Percentiles rank a stretch among this genome's conserved stretches.
These are phyloP conservation scores for Enhydra lutris DNA, from an alignment of 2,113 vertebrate genomes.

Conservation along the genomic window DNA sequence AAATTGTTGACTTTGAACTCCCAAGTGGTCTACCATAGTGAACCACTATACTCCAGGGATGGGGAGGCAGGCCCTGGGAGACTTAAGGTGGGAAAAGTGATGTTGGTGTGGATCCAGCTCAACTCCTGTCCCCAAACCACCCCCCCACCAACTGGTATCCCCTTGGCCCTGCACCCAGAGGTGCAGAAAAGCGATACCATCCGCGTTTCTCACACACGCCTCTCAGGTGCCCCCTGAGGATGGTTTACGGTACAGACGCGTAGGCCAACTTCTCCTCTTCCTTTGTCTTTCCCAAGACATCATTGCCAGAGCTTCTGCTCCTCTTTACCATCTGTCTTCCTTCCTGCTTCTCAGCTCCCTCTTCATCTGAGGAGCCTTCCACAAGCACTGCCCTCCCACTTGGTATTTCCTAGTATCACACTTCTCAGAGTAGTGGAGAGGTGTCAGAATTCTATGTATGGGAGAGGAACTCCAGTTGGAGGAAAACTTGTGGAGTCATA, in stretches of 20 bases:
- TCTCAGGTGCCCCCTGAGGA: background rate
- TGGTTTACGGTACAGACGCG: background rate
- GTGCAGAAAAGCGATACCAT: background rate
- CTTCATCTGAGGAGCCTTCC: background rate
- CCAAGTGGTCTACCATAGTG: background rate
- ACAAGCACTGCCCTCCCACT: background rate
- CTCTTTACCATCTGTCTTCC: conserved; percentile 6
- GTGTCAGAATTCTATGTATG: background rate
- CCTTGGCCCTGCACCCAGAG: background rate
- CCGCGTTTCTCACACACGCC: background rate
- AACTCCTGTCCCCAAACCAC: background rate
- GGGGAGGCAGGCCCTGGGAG: background rate
- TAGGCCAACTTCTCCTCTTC: background rate
- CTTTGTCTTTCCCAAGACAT: background rate
- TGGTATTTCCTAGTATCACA: background rate
- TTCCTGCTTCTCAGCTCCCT: background rate
- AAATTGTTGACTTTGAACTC: conserved; percentile 36
- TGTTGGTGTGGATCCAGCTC: background rate
- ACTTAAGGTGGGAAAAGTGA: background rate
- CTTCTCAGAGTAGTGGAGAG: background rate
- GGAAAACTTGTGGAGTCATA: background rate
- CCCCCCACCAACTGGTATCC: background rate
- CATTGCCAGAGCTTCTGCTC: background rate
- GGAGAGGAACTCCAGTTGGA: background rate
- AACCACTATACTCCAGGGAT: background rate